Evolutionary conservation across 64 coral and sea anemone species (phyloP), one percentile per base, ranked within the genome.

Genomic region (Stichodactyla mertensii): DNA sequence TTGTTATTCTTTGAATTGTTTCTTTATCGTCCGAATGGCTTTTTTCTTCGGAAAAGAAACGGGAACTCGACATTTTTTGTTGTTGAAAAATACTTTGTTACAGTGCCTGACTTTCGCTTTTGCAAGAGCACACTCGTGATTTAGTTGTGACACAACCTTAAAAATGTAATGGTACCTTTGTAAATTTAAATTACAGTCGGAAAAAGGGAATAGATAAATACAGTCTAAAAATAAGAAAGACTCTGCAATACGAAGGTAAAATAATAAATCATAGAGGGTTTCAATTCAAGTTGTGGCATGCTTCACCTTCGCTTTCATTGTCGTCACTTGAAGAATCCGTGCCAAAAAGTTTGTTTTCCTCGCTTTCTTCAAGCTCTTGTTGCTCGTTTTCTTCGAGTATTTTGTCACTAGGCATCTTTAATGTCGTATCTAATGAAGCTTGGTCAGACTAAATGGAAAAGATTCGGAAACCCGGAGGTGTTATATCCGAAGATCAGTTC

Each of bases 271-370:
- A 45, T 45, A 51, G 18, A 27, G 18, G 11, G 18, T 78, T n/a
- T 51, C 20, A 10, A 78, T 78, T 78, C 11, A 51, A 24, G 74
- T 12, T 78, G 8, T 16, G 5, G 20, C 31, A 7, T 81, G 14
- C 13, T 16, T 57, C 80, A n/a, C 27, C 51, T 54, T 82, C 80
- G 51, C 51, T 82, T 54, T 82, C 80, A 82, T 20, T 82, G 22
- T 82, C 80, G 16, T 82, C 80, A 51, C 80, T 74, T 9, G 69
- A 70, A 70, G 66, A 74, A 74, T 74, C 69, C 10, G 69, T 4
- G 10, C 23, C 24, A 31, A 10, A 31, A 31, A 22, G 20, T 18
- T n/a, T 66, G 19, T 7, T 6, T 6, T 6, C 62, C 59, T 61
- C 59, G 59, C 59, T 61, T 66, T 66, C 62, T 9, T 66, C 62